Evolutionary conservation across 2,888 invertebrate genomes (phyloP).

Genomic region (Lypha dubia): DNA sequence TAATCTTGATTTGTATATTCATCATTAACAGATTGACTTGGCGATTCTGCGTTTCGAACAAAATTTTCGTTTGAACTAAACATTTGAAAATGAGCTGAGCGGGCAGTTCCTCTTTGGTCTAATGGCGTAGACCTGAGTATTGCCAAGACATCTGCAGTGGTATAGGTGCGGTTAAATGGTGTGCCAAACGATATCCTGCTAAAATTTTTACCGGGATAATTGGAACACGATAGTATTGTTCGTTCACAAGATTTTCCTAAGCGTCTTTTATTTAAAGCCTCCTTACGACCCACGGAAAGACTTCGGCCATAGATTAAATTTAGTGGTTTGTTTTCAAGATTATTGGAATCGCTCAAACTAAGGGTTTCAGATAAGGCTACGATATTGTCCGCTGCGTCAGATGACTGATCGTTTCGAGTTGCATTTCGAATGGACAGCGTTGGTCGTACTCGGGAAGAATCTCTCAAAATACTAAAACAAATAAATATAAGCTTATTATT

Average conservation of each 20-base stretch:
- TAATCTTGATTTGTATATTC: too few relatives aligned
- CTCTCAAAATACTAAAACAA: not conserved
- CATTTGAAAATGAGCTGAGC: too few relatives aligned
- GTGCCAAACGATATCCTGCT: slow-evolving; percentile 60
- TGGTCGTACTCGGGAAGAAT: not conserved
- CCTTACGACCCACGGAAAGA: not conserved
- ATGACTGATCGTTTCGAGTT: not conserved
- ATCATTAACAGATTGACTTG: too few relatives aligned
- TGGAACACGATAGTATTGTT: not conserved
- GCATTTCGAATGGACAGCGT: not conserved
- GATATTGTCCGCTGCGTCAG: not conserved
- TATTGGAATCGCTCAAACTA: not conserved
- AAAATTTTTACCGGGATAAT: slow-evolving; percentile 35
- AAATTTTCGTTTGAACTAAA: slow-evolving; percentile 81
- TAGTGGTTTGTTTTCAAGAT: not conserved
- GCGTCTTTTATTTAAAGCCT: not conserved
- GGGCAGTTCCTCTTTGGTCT: slow-evolving; percentile 70
- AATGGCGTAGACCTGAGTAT: slow-evolving; percentile 80
- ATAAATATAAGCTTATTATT: not conserved
- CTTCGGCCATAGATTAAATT: not conserved
- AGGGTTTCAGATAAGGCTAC: not conserved
- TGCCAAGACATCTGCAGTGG: slow-evolving; percentile 81
- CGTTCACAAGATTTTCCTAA: not conserved
- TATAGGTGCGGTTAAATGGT: slow-evolving; percentile 75
- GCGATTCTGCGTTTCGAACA: slow-evolving; percentile 80